These are phyloP conservation scores for Aleiodes leptofemur DNA, from an alignment of 2,888 invertebrate genomes.

Conservation along the genomic window DNA sequence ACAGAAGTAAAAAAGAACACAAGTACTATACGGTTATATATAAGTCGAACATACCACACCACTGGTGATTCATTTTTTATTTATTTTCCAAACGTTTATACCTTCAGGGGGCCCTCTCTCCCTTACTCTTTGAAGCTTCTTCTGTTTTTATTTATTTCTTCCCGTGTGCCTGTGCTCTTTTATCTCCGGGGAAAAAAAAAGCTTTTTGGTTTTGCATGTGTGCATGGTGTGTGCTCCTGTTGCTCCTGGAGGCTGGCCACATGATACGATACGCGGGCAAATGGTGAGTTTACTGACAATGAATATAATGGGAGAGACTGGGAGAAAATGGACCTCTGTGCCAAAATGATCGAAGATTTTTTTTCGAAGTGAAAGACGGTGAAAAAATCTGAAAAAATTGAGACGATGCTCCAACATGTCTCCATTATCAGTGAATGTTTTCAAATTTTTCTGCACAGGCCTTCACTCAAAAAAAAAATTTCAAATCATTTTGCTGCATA, in stretches of 20 bases:
- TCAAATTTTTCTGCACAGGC: no score
- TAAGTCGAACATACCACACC: constrained; percentile 33
- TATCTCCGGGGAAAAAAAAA: neutral
- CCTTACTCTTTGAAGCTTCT: neutral
- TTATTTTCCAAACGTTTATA: constrained; percentile 27
- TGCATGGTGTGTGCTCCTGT: constrained; percentile 24
- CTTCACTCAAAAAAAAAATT: no score
- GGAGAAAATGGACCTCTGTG: no score
- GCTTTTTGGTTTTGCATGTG: constrained; percentile 28
- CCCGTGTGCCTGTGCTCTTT: neutral
- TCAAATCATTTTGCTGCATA: no score
- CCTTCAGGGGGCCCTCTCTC: constrained; percentile 25
- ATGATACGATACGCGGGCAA: neutral
- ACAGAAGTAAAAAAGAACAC: constrained; percentile 63
- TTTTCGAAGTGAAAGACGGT: no score
- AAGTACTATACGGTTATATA: constrained; percentile 37
- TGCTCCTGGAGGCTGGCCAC: constrained; percentile 28
- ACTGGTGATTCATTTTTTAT: neutral
- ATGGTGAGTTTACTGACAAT: no score
- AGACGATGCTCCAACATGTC: no score
- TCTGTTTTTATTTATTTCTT: constrained; percentile 13
- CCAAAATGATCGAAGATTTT: no score
- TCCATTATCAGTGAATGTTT: no score
- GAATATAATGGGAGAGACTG: no score
- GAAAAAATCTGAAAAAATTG: no score